phyloP scores from a whole-genome alignment of 2,888 invertebrate species.

The Coecobrya sp. region DNA sequence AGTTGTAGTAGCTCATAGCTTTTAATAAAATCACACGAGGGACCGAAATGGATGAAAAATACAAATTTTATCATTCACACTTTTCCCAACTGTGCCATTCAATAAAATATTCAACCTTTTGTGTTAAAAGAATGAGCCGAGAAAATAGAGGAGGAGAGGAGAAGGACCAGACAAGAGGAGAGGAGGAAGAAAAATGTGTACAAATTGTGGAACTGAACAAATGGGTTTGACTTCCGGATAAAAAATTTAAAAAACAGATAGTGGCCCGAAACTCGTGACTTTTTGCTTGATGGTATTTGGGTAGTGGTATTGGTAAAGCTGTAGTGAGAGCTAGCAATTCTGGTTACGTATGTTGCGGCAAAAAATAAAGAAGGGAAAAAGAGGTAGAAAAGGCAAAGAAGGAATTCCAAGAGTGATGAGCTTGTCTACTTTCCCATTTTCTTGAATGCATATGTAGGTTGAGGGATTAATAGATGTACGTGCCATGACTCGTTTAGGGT shows the following conservation, averaged over 20 bases:
- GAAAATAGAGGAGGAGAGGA: not conserved
- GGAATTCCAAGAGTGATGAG: slow-evolving; percentile 82
- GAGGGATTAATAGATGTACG: slow-evolving; percentile 83
- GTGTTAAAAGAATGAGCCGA: slow-evolving; percentile 22
- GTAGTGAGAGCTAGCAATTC: slow-evolving; percentile 17
- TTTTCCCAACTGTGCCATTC: slow-evolving; percentile 62
- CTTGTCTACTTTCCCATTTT: slow-evolving; percentile 82
- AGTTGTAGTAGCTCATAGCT: slow-evolving; percentile 36
- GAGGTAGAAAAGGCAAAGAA: slow-evolving; percentile 33
- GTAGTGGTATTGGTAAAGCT: slow-evolving; percentile 2
- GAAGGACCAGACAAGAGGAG: not conserved
- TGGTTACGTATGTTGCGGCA: slow-evolving; percentile 42
- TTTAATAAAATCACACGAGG: slow-evolving; percentile 34
- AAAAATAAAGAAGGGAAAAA: not conserved
- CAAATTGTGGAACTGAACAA: slow-evolving; percentile 65
- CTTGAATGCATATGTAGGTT: slow-evolving; percentile 80
- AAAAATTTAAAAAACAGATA: slow-evolving; percentile 78
- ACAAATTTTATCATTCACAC: slow-evolving; percentile 62
- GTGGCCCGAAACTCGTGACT: slow-evolving; percentile 67
- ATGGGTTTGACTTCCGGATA: slow-evolving; percentile 75
- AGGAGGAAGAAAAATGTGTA: slow-evolving; percentile 52
- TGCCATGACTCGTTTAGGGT: slow-evolving; percentile 81
- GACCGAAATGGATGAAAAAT: slow-evolving; percentile 18
- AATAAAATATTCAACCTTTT: slow-evolving; percentile 56
- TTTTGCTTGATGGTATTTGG: slow-evolving; percentile 55